Base-by-base conservation (phyloP, 1,140 invertebrate species). In the Ladona fulva region DNA sequence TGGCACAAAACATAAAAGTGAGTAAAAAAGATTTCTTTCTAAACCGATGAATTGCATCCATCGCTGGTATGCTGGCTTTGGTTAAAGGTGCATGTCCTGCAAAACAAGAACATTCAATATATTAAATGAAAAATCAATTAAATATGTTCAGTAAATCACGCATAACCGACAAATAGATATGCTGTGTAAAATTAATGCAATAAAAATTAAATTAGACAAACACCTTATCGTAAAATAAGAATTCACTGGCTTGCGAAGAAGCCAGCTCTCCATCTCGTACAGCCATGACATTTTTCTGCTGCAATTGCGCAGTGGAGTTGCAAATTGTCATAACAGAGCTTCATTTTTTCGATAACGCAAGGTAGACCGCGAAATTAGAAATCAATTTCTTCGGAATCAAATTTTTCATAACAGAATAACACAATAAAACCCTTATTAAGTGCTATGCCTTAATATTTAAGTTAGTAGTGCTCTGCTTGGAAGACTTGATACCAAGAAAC, bases 1-100 rank as follows among this genome's bases (percentile, higher is more conserved):
- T 74, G 42, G 52, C 75, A 74, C 76, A 79, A 29, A 80, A 74
- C 42, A 77, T 29, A 76, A 80, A 75, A n/a, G 78, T 77, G 22
- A 80, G 29, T 24, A 77, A 73, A 76, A 79, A 78, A 75, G 76
- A 79, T 25, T 78, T 78, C 52, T 76, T 79, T 25, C 78, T 80
- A 25, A 79, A 75, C n/a, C 77, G 78, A 75, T 76, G 77, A 24
- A 77, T 25, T 22, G 79, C 66, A 77, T 80, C 78, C 77, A 77
- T 66, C 52, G 16, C n/a, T 22, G 52, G n/a, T 66, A 22, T 66
- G 14, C 5, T 66, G 52, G n/a, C 52, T 66, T 76, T 66, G 14
- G 52, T 22, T 66, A 22, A 22, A 22, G 52, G 52, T 22, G n/a
- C 52, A 66, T 19, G 52, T 19, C 52, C 52, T 66, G 14, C n/a